phyloP scores from a whole-genome alignment of 2,888 invertebrate species.

The Panorpa germanica region DNA sequence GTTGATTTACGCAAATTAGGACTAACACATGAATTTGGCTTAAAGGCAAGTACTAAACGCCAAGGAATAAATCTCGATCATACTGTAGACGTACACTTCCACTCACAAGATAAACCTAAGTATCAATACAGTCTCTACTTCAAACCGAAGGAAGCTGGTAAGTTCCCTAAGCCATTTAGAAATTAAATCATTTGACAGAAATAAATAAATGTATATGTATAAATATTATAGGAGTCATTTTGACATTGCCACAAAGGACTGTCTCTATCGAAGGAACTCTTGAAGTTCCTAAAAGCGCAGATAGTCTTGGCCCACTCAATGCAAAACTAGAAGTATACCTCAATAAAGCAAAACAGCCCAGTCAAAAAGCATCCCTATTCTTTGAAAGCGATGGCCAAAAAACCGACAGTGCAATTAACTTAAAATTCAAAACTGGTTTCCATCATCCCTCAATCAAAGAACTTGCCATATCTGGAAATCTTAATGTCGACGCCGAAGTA shows the following conservation, averaged over 20 bases:
- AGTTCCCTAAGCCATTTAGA: slow-evolving; percentile 16
- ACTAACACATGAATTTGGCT: slow-evolving; percentile 52
- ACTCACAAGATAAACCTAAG: slow-evolving; percentile 45
- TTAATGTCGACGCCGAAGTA: slow-evolving; percentile 23
- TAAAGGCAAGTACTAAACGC: slow-evolving; percentile 41
- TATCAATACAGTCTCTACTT: slow-evolving; percentile 49
- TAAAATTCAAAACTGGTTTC: slow-evolving; percentile 37
- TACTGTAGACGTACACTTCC: slow-evolving; percentile 50
- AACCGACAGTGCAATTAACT: slow-evolving; percentile 25
- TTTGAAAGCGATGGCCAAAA: slow-evolving; percentile 31
- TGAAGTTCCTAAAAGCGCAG: too few species aligned
- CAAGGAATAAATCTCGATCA: slow-evolving; percentile 40
- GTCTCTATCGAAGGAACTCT: slow-evolving; percentile 40
- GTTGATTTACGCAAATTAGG: slow-evolving; percentile 58
- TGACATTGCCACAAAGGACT: slow-evolving; percentile 48
- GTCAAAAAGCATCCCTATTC: slow-evolving; percentile 40
- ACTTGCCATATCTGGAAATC: slow-evolving; percentile 24
- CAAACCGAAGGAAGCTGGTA: slow-evolving; percentile 40
- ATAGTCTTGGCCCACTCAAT: slow-evolving; percentile 40
- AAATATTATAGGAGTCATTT: slow-evolving; percentile 29
- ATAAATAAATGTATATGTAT: slow-evolving; percentile 15
- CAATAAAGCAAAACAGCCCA: slow-evolving; percentile 49
- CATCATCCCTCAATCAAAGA: slow-evolving; percentile 44
- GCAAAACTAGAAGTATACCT: slow-evolving; percentile 44
- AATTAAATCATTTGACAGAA: slow-evolving; percentile 1